A percentile compares a stretch with the other conserved stretches of the same genome.
phyloP scores from a whole-genome alignment of 2,797 vertebrate genomes.

The Cryptoblepharus egeriae region DNA sequence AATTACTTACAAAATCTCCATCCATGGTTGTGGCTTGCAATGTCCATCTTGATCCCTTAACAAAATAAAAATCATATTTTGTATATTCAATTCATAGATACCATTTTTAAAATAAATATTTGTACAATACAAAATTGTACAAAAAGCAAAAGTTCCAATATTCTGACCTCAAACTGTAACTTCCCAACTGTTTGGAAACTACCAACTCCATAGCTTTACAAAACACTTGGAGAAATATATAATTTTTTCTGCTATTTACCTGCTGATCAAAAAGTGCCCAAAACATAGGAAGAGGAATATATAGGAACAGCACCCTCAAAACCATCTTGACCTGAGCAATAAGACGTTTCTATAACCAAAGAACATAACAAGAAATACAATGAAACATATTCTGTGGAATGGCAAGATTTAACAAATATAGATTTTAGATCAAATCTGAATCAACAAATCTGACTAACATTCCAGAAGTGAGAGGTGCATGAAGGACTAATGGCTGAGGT shows the following conservation, averaged over 20 bases:
- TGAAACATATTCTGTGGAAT: neutral
- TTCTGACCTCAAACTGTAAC: neutral
- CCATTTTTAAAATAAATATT: too few species aligned
- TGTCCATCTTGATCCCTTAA: slow-evolving; percentile 96
- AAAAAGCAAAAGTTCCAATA: neutral
- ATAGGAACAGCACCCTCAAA: slow-evolving; percentile 91
- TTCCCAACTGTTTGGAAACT: too few species aligned
- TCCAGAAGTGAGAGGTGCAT: neutral
- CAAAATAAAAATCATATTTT: slow-evolving; percentile 33
- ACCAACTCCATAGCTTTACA: neutral
- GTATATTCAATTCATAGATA: too few species aligned
- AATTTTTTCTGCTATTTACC: slow-evolving; percentile 78
- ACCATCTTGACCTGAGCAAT: slow-evolving; percentile 95
- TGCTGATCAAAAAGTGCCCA: slow-evolving; percentile 98
- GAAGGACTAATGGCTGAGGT: neutral
- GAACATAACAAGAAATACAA: neutral
- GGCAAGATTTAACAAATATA: neutral
- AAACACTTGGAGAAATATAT: neutral
- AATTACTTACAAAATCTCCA: slow-evolving; percentile 89
- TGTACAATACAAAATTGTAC: too few species aligned
- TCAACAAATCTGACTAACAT: neutral
- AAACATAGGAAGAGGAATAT: slow-evolving; percentile 97
- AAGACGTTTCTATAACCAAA: slow-evolving; percentile 84
- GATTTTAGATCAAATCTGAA: neutral
- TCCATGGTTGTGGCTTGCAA: slow-evolving; percentile 92